Base-by-base conservation (phyloP, 2,888 invertebrate species). In the Oscheius myriophilus region DNA sequence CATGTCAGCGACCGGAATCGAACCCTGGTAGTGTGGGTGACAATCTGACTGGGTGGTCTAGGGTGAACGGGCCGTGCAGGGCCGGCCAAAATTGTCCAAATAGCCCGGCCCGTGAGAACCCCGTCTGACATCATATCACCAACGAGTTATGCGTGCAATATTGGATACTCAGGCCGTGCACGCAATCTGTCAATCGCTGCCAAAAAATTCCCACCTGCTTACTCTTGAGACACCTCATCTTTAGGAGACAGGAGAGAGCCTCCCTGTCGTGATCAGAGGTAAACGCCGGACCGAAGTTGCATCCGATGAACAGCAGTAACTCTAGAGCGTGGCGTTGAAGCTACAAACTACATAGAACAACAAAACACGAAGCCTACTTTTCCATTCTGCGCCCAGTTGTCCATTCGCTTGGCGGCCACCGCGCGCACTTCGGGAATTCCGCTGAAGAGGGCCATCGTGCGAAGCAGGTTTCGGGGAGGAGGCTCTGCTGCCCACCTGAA, bases 321-420 rank as follows among this genome's bases (percentile, higher is more conserved):
- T 96, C 96, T 87, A 95, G 95, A 0, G 95, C 95, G 25, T 92
- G 91, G 82, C 93, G 92, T 90, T 93, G 93, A 64, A 95, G 89
- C 90, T 88, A 76, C 51, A 76, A 63, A 3, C 1, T 6, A 9
- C n/a, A n/a, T 0, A 45, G 9, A 18, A 46, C 41, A 16, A 23
- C 9, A 52, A 16, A 21, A 42, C 14, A 23, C n/a, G 16, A 58
- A 42, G 16, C 18, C 1, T 51, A 87, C 88, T 86, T 96, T 97
- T 71, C 95, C 95, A 87, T 96, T 96, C 87, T 95, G 95, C 69
- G 96, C 90, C 96, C 96, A 96, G 81, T 92, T 91, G 87, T 96
- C 96, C 23, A 96, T 89, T 0, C 93, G 91, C 0, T 92, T 91
- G 0, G 92, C 92, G 0, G 92, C 92, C 63, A 92, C 91, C 83